These are phyloP conservation scores for Yponomeuta malinellus DNA, from an alignment of 2,888 invertebrate species.

Conservation along the genomic window DNA sequence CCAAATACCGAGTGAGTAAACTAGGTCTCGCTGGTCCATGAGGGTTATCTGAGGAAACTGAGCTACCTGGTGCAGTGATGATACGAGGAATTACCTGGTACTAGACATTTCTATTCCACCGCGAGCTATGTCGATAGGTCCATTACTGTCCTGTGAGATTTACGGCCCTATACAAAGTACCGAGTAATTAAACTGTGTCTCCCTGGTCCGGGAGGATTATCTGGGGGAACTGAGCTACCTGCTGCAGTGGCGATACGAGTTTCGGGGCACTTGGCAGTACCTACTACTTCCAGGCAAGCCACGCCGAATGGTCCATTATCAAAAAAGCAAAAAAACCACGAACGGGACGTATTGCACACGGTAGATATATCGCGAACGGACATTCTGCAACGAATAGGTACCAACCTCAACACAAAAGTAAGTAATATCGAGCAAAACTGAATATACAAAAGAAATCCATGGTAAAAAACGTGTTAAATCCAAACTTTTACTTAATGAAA, in stretches of 20 bases:
- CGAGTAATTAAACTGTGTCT: conserved; percentile 75
- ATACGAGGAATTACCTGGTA: conserved; percentile 80
- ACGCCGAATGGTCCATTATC: conserved; percentile 78
- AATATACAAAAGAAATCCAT: too few relatives aligned
- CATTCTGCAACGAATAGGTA: too few relatives aligned
- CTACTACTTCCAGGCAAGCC: conserved; percentile 79
- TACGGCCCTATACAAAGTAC: conserved; percentile 93
- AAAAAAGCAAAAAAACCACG: conserved; percentile 31
- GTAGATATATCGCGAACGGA: too few relatives aligned
- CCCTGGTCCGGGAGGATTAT: too few relatives aligned
- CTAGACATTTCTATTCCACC: conserved; percentile 90
- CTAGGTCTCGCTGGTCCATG: conserved; percentile 47
- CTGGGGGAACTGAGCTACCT: too few relatives aligned
- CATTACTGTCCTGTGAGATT: conserved; percentile 81
- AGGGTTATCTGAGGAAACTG: conserved; percentile 40
- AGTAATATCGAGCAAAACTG: too few relatives aligned
- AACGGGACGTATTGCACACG: too few relatives aligned
- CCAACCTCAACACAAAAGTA: too few relatives aligned
- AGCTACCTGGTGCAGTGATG: conserved; percentile 84
- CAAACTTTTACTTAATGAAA: too few relatives aligned
- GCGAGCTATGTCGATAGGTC: conserved; percentile 80
- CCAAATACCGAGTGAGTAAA: conserved; percentile 87
- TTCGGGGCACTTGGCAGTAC: conserved; percentile 86
- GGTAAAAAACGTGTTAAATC: too few relatives aligned
- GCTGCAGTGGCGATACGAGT: conserved; percentile 61